Evolutionary conservation across 2,888 invertebrate species (phyloP).

Genomic region (Pomacea canaliculata): DNA sequence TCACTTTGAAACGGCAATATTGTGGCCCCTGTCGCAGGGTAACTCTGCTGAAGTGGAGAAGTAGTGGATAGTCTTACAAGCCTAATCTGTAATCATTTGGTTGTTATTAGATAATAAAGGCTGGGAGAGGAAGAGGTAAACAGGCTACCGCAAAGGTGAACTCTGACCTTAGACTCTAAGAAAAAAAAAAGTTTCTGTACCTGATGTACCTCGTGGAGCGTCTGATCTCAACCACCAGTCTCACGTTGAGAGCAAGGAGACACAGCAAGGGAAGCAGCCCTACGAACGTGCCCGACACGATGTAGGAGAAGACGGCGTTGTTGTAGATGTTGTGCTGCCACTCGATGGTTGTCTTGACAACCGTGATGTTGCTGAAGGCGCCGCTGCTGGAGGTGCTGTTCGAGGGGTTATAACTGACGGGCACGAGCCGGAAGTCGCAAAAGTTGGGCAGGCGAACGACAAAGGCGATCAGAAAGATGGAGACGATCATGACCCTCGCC

Average conservation of each 20-base stretch:
- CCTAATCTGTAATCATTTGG: too few species aligned
- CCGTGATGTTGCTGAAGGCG: slow-evolving; percentile 1
- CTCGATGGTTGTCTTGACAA: slow-evolving; percentile 15
- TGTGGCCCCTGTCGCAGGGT: background rate
- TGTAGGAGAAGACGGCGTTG: slow-evolving; percentile 26
- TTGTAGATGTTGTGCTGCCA: slow-evolving; percentile 29
- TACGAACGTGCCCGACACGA: slow-evolving; percentile 28
- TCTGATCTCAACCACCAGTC: slow-evolving; percentile 63
- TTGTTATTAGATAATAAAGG: too few species aligned
- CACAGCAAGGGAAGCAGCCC: slow-evolving; percentile 52
- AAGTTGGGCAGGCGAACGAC: slow-evolving; percentile 55
- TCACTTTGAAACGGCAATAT: background rate
- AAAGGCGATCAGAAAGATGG: slow-evolving; percentile 49
- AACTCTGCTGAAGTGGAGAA: background rate
- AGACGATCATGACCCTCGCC: slow-evolving; percentile 56
- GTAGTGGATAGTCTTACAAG: too few species aligned
- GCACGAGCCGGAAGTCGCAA: slow-evolving; percentile 40
- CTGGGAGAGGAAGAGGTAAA: too few species aligned
- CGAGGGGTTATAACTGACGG: background rate
- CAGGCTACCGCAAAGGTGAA: too few species aligned
- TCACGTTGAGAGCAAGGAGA: slow-evolving; percentile 58
- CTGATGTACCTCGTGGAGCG: slow-evolving; percentile 63
- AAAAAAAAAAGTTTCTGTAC: slow-evolving; percentile 11
- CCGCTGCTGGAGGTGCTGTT: background rate
- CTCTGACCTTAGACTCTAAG: too few species aligned